These are phyloP conservation scores for Nettapus auritus DNA, from an alignment of 2,113 vertebrate genomes.

Conservation along the genomic window DNA sequence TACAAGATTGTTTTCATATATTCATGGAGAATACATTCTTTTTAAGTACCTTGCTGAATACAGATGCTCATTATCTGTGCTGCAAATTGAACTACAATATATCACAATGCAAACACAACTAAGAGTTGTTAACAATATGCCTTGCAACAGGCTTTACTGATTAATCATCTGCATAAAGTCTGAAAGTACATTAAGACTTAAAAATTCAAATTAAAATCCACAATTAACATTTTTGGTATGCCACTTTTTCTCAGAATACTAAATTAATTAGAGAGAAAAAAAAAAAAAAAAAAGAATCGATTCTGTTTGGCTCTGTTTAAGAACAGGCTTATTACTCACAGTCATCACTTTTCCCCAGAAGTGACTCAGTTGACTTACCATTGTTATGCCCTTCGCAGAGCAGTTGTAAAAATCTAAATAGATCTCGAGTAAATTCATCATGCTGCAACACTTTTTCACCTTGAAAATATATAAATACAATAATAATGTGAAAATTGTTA, in stretches of 20 bases:
- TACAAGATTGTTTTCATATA: neutral
- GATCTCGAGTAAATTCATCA: constrained; percentile 96
- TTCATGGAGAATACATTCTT: neutral
- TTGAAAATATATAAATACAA: constrained; percentile 76
- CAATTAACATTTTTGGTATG: neutral
- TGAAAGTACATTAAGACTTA: neutral
- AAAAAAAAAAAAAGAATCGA: neutral
- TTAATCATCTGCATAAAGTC: neutral
- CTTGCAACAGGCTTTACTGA: neutral
- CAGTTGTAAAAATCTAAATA: constrained; percentile 97
- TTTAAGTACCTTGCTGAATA: neutral
- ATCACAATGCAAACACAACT: neutral
- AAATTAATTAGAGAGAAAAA: neutral
- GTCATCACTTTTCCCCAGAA: neutral
- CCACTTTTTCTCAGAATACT: neutral
- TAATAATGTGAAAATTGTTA: constrained; percentile 59
- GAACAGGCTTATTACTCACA: neutral
- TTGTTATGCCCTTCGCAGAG: constrained; percentile 99
- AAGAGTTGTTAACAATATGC: neutral
- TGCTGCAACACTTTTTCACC: constrained; percentile 98
- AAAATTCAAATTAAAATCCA: neutral
- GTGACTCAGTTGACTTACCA: constrained; percentile 78
- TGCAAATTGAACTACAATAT: neutral
- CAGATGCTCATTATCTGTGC: neutral
- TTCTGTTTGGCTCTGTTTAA: neutral